Evolutionary conservation across 2,797 vertebrate species (phyloP).

Genomic region (Microctenopoma stevenorrisi): DNA sequence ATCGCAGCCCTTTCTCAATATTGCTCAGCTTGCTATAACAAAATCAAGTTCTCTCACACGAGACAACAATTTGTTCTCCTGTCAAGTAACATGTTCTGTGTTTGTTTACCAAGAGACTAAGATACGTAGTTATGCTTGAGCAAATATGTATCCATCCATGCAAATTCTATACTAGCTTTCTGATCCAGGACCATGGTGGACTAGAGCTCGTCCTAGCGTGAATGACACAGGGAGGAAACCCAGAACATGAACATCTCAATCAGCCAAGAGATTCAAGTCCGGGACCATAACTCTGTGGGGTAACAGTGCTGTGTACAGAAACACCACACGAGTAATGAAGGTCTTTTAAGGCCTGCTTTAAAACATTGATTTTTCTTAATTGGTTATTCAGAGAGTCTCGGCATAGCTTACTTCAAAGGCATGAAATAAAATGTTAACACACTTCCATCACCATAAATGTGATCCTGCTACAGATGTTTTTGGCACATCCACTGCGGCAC

Average conservation of each 20-base stretch:
- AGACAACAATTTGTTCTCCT: constrained; percentile 15
- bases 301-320: not conserved
- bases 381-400: too few species aligned
- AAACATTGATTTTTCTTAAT: not conserved
- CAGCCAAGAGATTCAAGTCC: not conserved
- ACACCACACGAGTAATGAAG: not conserved
- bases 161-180: constrained; percentile 6
- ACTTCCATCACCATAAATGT: not conserved
- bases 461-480: not conserved
- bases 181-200: not conserved
- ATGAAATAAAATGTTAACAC: not conserved
- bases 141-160: constrained; percentile 13
- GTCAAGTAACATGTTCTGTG: constrained; percentile 16
- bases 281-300: not conserved
- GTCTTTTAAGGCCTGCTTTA: not conserved
- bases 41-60: constrained; percentile 9
- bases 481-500: not conserved
- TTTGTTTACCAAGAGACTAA: constrained; percentile 20
- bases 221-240: not conserved
- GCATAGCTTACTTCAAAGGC: constrained; percentile 3
- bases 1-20: constrained; percentile 1
- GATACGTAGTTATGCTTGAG: constrained; percentile 24
- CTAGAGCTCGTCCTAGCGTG: constrained; percentile 11
- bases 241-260: not conserved
- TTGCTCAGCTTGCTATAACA: not conserved